Evolutionary conservation across 2,888 invertebrate genomes (phyloP).

Genomic region (Monochamus alternatus): DNA sequence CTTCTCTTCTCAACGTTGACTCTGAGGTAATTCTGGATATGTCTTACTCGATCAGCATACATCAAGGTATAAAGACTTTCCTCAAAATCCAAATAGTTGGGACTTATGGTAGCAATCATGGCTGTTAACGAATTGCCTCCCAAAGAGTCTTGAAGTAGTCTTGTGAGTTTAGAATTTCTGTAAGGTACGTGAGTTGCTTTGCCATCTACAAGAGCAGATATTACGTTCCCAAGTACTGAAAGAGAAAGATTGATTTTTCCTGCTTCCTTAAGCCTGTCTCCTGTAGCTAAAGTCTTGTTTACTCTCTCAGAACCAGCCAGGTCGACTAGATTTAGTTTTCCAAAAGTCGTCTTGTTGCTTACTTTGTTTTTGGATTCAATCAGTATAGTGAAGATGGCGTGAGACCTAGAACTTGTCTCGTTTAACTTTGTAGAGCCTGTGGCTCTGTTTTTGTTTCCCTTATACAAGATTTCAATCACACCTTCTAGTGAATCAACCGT

Average conservation of each 20-base stretch:
- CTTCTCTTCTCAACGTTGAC: constrained; percentile 94
- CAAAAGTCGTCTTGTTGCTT: constrained; percentile 86
- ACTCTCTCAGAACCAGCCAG: constrained; percentile 97
- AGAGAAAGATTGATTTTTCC: constrained; percentile 97
- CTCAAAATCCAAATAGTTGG: constrained; percentile 93
- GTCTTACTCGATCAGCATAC: constrained; percentile 96
- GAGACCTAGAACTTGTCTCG: constrained; percentile 92
- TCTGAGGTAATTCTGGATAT: constrained; percentile 93
- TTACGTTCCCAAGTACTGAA: constrained; percentile 96
- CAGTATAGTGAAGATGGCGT: constrained; percentile 97
- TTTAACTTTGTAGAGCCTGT: constrained; percentile 92
- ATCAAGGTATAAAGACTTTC: constrained; percentile 95
- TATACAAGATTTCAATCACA: constrained; percentile 93
- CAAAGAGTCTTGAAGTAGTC: constrained; percentile 94
- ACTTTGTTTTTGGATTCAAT: constrained; percentile 92
- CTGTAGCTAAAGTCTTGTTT: constrained; percentile 93
- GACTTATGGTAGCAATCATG: constrained; percentile 95
- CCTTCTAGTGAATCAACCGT: constrained; percentile 97
- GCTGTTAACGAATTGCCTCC: constrained; percentile 95
- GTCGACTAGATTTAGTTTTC: constrained; percentile 96
- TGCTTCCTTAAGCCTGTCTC: constrained; percentile 92
- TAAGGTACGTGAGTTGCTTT: constrained; percentile 97
- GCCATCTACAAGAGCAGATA: constrained; percentile 95
- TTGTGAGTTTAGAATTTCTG: constrained; percentile 94
- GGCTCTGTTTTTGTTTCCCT: constrained; percentile 93